phyloP scores from a whole-genome alignment of 2,888 invertebrate species.

The Acanthosepion esculentum region DNA sequence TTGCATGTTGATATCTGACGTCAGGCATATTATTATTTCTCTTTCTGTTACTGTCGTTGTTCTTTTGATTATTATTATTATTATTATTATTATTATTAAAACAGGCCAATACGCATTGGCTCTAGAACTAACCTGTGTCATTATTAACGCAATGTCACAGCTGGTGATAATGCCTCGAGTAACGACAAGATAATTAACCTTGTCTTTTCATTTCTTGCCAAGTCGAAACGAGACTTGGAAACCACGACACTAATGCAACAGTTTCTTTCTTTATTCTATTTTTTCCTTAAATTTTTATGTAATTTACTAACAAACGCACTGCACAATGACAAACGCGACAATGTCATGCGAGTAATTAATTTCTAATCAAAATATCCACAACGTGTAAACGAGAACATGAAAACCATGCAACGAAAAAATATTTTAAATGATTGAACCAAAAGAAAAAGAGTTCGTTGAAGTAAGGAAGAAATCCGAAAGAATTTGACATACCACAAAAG shows the following conservation, averaged over 20 bases:
- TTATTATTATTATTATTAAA: constrained; percentile 14
- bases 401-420: not conserved
- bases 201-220: not conserved
- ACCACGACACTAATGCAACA: not conserved
- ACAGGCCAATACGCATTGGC: not conserved
- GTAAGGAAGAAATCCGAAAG: not conserved
- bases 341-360: not conserved
- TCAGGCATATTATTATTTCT: too few relatives aligned
- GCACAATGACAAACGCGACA: constrained; percentile 22
- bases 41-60: too few relatives aligned
- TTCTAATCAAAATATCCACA: not conserved
- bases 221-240: not conserved
- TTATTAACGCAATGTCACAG: constrained; percentile 21
- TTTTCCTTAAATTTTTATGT: not conserved
- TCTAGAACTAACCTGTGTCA: not conserved
- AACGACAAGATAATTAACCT: constrained; percentile 23
- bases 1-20: too few relatives aligned
- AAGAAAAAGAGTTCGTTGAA: not conserved
- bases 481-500: not conserved
- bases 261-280: not conserved
- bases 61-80: not conserved
- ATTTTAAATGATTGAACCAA: not conserved
- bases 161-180: constrained; percentile 21
- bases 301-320: not conserved
- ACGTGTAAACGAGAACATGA: not conserved